Base-by-base conservation (phyloP, 2,888 invertebrate species). In the Troides aeacus region DNA sequence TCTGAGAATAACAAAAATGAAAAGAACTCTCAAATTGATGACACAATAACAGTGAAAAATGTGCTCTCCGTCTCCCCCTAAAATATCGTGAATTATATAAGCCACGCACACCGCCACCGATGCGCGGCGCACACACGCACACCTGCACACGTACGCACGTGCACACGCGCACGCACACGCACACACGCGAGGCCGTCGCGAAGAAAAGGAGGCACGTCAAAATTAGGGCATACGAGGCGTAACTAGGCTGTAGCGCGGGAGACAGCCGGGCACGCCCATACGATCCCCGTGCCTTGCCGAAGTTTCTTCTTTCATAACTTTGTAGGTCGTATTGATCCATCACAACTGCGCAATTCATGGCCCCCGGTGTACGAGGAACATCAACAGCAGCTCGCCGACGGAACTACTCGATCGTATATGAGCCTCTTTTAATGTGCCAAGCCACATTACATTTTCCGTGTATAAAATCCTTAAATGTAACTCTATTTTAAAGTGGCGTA, bases 301-400 rank as follows among this genome's bases (percentile, higher is more conserved):
- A 92, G 85, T 92, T 90, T 87, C 90, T 89, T 88, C 89, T 92
- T 92, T 92, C 92, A 92, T 91, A 92, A 92, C 90, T 91, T 89
- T 85, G 89, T 86, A 87, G 86, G 87, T 81, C 78, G 88, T 91
- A 92, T 92, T 89, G 92, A 92, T 92, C 92, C 92, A 87, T 86
- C 88, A 87, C 84, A 88, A 89, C 89, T 90, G 90, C 91, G 91
- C 91, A 88, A 89, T 89, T 90, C 89, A 89, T 87, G 86, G 86
- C 83, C 85, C 85, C 80, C 30, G 39, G 58, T 82, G 72, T 74
- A 75, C 73, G 74, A 73, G 71, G 76, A 74, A 77, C 76, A 77
- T 77, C 78, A 21, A 21, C 21, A 21, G 79, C 79, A 79, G 76
- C 75, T 73, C 71, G 70, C 72, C 73, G 75, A 73, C 69, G 75